Conservation (phyloP, 1,140 invertebrate species). For the Agrilus planipennis region DNA sequence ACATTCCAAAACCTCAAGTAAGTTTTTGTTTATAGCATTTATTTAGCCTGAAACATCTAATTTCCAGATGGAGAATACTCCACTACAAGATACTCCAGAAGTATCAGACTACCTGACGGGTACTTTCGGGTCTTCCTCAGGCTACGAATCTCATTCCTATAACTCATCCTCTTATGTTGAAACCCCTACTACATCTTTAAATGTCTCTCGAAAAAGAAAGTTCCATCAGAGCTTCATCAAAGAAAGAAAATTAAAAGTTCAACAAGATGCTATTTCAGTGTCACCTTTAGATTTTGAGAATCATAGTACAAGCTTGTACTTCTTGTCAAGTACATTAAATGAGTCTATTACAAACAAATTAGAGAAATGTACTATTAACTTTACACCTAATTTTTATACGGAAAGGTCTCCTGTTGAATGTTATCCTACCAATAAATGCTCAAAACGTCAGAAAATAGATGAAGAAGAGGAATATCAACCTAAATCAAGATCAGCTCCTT, state of each 20-base stretch:
- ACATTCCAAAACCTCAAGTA: neutral
- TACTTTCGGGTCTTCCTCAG: neutral
- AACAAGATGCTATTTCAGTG: too few species aligned
- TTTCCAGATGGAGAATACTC: slow-evolving; percentile 1
- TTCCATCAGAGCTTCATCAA: neutral
- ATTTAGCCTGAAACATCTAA: neutral
- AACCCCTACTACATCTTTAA: neutral
- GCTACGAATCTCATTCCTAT: neutral
- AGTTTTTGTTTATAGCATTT: neutral
- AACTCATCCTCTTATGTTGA: neutral
- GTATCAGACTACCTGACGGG: neutral
- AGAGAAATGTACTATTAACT: slow-evolving; percentile 3
- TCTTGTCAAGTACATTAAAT: slow-evolving; percentile 5
- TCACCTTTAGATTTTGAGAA: too few species aligned
- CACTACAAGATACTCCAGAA: neutral
- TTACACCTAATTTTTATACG: neutral
- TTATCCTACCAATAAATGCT: neutral
- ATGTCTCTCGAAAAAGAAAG: neutral
- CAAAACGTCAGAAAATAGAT: slow-evolving; percentile 2
- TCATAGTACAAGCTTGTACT: too few species aligned
- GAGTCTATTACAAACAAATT: slow-evolving; percentile 3
- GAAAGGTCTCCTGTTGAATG: neutral
- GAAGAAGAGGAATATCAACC: slow-evolving; percentile 1
- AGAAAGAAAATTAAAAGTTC: too few species aligned
- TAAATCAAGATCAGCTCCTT: slow-evolving; percentile 2